Percentiles rank a stretch among this genome's conserved stretches.
Conservation (phyloP, 2,888 invertebrate genomes). For the Lycocerus yunnanus region DNA sequence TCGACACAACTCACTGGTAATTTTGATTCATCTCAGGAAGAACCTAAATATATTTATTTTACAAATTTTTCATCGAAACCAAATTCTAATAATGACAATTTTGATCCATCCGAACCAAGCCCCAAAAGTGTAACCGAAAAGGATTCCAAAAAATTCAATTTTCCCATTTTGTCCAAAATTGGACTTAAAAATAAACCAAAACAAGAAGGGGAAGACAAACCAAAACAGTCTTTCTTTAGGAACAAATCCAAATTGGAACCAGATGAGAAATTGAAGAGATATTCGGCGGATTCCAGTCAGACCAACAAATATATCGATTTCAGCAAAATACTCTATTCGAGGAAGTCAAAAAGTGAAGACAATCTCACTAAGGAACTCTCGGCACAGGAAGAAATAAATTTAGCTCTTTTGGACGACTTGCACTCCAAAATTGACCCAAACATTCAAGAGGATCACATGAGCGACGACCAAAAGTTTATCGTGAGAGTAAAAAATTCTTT, state of each 20-base stretch:
- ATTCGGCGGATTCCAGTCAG: neutral
- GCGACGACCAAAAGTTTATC: conserved; percentile 46
- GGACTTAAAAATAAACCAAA: neutral
- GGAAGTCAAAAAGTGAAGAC: neutral
- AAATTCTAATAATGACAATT: neutral
- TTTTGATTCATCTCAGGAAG: neutral
- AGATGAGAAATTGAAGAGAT: neutral
- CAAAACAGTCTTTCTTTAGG: neutral
- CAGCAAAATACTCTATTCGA: conserved; percentile 2
- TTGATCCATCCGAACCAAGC: neutral
- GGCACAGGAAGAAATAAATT: conserved; percentile 44
- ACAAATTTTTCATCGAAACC: neutral
- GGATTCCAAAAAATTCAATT: neutral
- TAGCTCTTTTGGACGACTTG: conserved; percentile 43
- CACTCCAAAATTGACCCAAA: conserved; percentile 47
- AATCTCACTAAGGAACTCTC: conserved; percentile 36
- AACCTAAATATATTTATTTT: neutral
- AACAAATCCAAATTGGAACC: neutral
- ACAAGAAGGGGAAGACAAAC: neutral
- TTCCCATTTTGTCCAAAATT: conserved; percentile 1
- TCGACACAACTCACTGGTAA: neutral
- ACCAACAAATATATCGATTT: conserved; percentile 1
- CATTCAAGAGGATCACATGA: conserved; percentile 44
- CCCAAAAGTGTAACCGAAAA: neutral
- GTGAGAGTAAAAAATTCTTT: conserved; percentile 47